Evolutionary conservation across 1,140 invertebrate species (phyloP).

Genomic region (Brachionus calyciflorus): DNA sequence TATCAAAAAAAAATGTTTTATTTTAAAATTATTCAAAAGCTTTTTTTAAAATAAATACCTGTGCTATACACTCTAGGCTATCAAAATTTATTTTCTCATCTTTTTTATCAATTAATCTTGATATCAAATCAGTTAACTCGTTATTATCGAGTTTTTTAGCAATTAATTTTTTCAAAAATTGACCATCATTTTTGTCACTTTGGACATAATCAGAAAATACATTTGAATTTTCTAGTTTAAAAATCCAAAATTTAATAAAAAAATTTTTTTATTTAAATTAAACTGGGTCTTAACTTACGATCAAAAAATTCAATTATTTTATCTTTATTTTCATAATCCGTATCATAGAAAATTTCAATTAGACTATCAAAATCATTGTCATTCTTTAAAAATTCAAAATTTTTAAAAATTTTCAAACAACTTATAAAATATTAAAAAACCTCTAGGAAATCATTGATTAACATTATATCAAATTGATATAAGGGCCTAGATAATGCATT

Average conservation of each 20-base stretch:
- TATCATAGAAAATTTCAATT: slow-evolving; percentile 1
- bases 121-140: neutral
- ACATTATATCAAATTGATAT: slow-evolving; percentile 8
- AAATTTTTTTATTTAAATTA: neutral
- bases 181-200: too few relatives aligned
- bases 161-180: neutral
- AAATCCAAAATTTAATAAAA: neutral
- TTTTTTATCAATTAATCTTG: slow-evolving; percentile 23
- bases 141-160: neutral
- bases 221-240: neutral
- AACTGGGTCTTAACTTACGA: neutral
- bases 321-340: neutral
- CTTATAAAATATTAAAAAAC: neutral
- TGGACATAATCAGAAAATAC: too few relatives aligned
- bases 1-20: neutral
- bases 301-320: slow-evolving; percentile 26
- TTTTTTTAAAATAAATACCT: neutral
- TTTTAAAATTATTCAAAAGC: too few relatives aligned
- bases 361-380: neutral
- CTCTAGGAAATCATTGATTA: neutral
- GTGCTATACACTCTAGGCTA: neutral
- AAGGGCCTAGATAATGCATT: slow-evolving; percentile 2
- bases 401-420: neutral
- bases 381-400: neutral
- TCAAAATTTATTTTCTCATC: too few relatives aligned